Evolutionary conservation across 2,888 invertebrate species (phyloP), one percentile per base, ranked within the genome.

Genomic region (Mythimna pallens): DNA sequence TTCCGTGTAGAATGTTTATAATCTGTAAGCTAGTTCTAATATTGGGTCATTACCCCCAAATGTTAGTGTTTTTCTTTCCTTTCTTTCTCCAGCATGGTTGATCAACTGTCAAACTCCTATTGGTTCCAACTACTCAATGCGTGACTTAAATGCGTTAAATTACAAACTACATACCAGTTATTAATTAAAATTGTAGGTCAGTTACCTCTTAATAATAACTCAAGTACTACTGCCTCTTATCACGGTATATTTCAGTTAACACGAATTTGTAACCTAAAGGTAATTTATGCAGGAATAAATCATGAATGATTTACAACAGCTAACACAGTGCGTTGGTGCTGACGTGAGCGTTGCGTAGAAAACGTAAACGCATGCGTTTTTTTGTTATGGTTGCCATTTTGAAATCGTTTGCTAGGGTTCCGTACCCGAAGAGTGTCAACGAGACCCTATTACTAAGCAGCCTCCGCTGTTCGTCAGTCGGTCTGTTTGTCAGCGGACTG

Each of bases 151-250:
- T 14, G 22, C n/a, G 75, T 74, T 10, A 62, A 64, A 80, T 74
- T 17, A 57, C 40, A 30, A 50, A 58, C 2, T 52, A 50, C 30
- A 6, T n/a, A n/a, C 55, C 14, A 17, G 62, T 47, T 22, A 20
- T 69, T 77, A 47, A 84, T 77, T 62, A 52, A 80, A 62, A 66
- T 63, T 76, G 30, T 76, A 66, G 76, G 81, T 76, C 67, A 81
- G 34, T 75, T 62, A 62, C 34, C 63, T 73, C 57, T 1, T 52
- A 47, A 54, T 80, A 76, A 65, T 80, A 75, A 76, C 30, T 76
- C 58, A 76, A 76, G 25, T 43, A 50, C 30, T 55, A 81, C 20
- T n/a, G 64, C 77, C 64, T 55, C 34, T 78, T 52, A 64, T 55
- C 78, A 81, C 76, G 81, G 34, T 2, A 59, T 66, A 57, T 66